These are phyloP conservation scores for Mandrillus leucophaeus DNA, from an alignment of 2,113 vertebrate species.

Conservation along the genomic window DNA sequence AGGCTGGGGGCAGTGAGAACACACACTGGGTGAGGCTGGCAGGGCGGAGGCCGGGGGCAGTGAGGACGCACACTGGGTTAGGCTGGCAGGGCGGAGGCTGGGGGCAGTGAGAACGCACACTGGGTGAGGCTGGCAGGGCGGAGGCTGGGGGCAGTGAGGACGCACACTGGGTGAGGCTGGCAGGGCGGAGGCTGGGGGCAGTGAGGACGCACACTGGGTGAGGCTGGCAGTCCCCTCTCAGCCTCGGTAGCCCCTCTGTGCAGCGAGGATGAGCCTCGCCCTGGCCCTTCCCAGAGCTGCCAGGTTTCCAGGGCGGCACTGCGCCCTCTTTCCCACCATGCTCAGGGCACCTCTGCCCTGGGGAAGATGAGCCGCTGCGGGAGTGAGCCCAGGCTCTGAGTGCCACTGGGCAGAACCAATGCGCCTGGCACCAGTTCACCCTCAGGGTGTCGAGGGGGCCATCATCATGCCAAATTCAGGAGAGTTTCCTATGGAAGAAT, in stretches of 20 bases:
- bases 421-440: background rate
- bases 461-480: background rate
- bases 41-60: rapidly evolving
- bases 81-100: rapidly evolving
- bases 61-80: rapidly evolving
- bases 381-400: background rate
- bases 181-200: rapidly evolving
- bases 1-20: rapidly evolving
- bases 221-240: background rate
- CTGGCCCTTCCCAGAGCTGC: rapidly evolving
- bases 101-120: rapidly evolving
- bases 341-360: background rate
- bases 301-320: rapidly evolving
- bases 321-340: rapidly evolving
- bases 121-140: background rate
- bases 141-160: background rate
- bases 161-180: rapidly evolving
- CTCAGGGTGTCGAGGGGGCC: rapidly evolving
- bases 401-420: rapidly evolving
- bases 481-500: background rate
- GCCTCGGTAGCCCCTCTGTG: background rate
- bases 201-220: rapidly evolving
- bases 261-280: rapidly evolving
- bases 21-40: too few relatives aligned
- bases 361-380: rapidly evolving